A percentile compares a stretch with the other conserved stretches of the same genome.
These are phyloP conservation scores for Phrynosoma platyrhinos DNA, from an alignment of 2,113 vertebrate genomes.

Conservation along the genomic window DNA sequence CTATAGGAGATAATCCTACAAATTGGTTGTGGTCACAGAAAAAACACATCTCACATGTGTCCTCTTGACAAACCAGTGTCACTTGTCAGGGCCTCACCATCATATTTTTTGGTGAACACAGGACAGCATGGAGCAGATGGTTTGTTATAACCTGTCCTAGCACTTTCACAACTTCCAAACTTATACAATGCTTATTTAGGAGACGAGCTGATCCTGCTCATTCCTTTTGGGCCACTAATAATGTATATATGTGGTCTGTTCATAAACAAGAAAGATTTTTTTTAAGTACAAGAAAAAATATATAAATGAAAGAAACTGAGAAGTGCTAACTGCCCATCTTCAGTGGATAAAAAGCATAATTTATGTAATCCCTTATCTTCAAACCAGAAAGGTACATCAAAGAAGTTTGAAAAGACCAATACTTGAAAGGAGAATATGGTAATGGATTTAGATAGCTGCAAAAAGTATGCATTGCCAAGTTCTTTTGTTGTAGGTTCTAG, in stretches of 20 bases:
- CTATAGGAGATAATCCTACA: too few species aligned
- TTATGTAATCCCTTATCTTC: neutral
- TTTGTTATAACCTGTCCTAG: neutral
- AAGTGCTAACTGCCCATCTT: neutral
- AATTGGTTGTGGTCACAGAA: too few species aligned
- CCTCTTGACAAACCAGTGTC: too few species aligned
- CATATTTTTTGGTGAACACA: neutral
- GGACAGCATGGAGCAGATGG: neutral
- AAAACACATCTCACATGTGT: too few species aligned
- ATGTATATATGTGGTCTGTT: neutral
- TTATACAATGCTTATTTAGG: neutral
- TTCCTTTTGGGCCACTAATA: neutral
- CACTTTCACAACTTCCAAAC: neutral
- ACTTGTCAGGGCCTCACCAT: too few species aligned
- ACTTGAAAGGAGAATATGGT: neutral
- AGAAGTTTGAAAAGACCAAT: slow-evolving; percentile 5
- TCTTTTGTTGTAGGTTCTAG: neutral
- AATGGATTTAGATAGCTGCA: slow-evolving; percentile 1
- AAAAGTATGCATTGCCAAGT: neutral
- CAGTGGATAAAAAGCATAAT: neutral
- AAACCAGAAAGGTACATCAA: slow-evolving; percentile 3
- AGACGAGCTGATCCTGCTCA: neutral
- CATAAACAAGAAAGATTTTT: neutral
- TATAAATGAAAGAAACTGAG: neutral
- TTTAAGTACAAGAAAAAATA: neutral